Evolutionary conservation across 1,140 invertebrate genomes (phyloP).

Genomic region (Hyles euphorbiae): DNA sequence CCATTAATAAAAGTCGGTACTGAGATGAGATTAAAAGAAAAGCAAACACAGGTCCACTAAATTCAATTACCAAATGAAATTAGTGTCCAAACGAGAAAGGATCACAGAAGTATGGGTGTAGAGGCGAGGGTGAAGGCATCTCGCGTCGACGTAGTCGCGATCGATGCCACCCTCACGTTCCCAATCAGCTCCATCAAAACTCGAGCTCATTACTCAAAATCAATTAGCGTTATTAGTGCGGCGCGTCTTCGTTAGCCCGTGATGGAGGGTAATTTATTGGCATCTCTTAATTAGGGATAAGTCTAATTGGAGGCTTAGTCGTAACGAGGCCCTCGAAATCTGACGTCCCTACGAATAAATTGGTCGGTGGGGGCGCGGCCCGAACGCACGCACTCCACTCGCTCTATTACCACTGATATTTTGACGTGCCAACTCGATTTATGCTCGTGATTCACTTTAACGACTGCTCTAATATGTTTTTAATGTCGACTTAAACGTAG

Average conservation of each 20-base stretch:
- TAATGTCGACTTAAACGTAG: constrained; percentile 22
- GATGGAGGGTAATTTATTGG: constrained; percentile 77
- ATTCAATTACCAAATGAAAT: constrained; percentile 16
- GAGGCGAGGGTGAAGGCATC: constrained; percentile 4
- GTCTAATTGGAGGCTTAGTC: constrained; percentile 77
- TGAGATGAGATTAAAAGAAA: no score
- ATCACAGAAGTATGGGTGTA: constrained; percentile 10
- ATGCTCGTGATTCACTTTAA: constrained; percentile 24
- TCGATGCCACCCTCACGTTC: constrained; percentile 46
- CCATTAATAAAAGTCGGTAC: no score
- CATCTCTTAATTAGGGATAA: constrained; percentile 78
- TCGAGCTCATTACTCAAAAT: constrained; percentile 75
- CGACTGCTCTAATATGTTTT: constrained; percentile 33
- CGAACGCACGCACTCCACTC: constrained; percentile 45
- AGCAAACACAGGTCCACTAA: constrained; percentile 9
- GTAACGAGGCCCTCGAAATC: constrained; percentile 74
- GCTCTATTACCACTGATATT: constrained; percentile 53
- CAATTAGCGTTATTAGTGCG: constrained; percentile 74
- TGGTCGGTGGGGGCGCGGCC: constrained; percentile 53
- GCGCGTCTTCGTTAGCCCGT: constrained; percentile 74
- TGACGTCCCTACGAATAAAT: constrained; percentile 72
- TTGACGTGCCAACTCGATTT: constrained; percentile 53
- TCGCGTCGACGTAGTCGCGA: constrained; percentile 28
- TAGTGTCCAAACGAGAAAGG: constrained; percentile 5
- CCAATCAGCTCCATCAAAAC: constrained; percentile 71